Conservation (phyloP, 2,888 invertebrate genomes). For the Aradus depressus region DNA sequence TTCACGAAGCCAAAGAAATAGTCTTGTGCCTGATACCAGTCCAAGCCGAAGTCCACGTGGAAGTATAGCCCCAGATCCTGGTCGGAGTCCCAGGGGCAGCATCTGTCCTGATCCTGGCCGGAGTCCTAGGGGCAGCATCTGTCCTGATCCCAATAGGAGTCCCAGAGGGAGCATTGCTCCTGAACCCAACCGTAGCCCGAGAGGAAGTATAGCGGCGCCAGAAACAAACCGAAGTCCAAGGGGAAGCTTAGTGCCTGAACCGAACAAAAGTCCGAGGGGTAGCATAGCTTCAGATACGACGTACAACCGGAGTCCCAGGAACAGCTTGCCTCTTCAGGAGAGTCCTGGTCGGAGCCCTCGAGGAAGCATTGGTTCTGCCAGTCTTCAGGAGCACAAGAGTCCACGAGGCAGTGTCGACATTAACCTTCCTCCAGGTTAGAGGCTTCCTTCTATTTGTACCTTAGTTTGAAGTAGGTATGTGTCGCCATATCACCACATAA, state of each 20-base stretch:
- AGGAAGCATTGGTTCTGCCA: slow-evolving; percentile 46
- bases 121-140: slow-evolving; percentile 44
- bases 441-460: no score
- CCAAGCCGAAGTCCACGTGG: slow-evolving; percentile 45
- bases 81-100: slow-evolving; percentile 40
- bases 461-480: no score
- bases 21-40: slow-evolving; percentile 41
- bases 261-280: slow-evolving; percentile 39
- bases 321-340: slow-evolving; percentile 37
- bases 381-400: slow-evolving; percentile 29
- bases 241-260: slow-evolving; percentile 35
- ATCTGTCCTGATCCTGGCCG: slow-evolving; percentile 36
- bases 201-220: slow-evolving; percentile 34
- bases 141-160: slow-evolving; percentile 38
- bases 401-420: slow-evolving; percentile 48
- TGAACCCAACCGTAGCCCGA: slow-evolving; percentile 37
- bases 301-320: slow-evolving; percentile 37
- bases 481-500: no score
- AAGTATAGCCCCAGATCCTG: slow-evolving; percentile 37
- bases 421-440: no score
- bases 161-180: slow-evolving; percentile 43
- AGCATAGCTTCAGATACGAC: slow-evolving; percentile 39
- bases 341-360: slow-evolving; percentile 48
- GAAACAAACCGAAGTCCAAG: slow-evolving; percentile 35
- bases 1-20: slow-evolving; percentile 40